Evolutionary conservation across 2,888 invertebrate genomes (phyloP).

Genomic region (Matsumyia berberina): DNA sequence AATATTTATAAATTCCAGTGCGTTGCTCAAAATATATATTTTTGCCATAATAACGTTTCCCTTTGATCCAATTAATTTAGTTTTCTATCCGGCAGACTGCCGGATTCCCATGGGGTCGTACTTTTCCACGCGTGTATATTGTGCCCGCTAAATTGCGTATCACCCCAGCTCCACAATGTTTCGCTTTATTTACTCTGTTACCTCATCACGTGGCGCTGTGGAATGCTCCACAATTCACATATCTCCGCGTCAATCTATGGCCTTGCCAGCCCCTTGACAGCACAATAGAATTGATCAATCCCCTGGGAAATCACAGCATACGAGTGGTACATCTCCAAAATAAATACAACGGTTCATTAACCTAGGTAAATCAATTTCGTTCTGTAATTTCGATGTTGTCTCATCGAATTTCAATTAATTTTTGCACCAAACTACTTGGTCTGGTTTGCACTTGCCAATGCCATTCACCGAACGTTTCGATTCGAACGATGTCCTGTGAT

Average conservation of each 20-base stretch:
- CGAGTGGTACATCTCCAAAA: conserved; percentile 23
- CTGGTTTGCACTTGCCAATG: conserved; percentile 18
- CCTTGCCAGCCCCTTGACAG: not conserved
- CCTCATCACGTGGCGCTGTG: conserved; percentile 34
- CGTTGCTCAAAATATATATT: conserved; percentile 1
- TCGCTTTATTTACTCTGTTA: conserved; percentile 16
- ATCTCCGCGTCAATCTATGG: not conserved
- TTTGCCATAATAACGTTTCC: conserved; percentile 24
- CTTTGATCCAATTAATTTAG: conserved; percentile 40
- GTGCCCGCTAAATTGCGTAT: not conserved
- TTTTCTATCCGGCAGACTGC: not conserved
- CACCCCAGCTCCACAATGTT: conserved; percentile 4
- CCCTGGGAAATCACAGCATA: conserved; percentile 53
- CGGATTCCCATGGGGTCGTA: not conserved
- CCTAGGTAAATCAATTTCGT: conserved; percentile 50
- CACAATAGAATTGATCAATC: conserved; percentile 19
- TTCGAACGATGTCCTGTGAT: conserved; percentile 2
- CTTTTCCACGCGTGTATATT: not conserved
- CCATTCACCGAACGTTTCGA: not conserved
- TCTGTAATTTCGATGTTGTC: conserved; percentile 35
- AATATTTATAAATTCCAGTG: conserved; percentile 27
- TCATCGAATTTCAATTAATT: conserved; percentile 64
- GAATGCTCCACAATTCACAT: conserved; percentile 22
- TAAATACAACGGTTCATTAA: conserved; percentile 58
- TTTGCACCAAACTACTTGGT: conserved; percentile 2